Conservation (phyloP, 1,140 invertebrate genomes). For the Anoplophora glabripennis region DNA sequence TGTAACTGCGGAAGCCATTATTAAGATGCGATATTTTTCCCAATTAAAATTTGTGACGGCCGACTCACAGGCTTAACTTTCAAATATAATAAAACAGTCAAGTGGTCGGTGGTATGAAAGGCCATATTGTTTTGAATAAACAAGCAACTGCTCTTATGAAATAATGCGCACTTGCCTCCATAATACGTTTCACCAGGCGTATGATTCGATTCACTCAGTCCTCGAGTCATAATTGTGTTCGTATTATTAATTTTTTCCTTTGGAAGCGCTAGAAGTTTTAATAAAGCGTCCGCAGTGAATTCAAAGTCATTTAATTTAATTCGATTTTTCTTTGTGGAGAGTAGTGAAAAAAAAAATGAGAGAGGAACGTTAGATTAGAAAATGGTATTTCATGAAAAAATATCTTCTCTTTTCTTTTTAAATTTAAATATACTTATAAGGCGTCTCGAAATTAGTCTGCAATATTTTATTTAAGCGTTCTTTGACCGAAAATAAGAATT, state of each 20-base stretch:
- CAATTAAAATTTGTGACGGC: slow-evolving; percentile 35
- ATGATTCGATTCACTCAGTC: slow-evolving; percentile 26
- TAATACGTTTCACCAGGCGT: slow-evolving; percentile 34
- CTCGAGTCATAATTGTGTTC: slow-evolving; percentile 17
- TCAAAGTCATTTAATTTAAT: too few relatives aligned
- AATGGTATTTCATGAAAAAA: too few relatives aligned
- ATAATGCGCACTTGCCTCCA: slow-evolving; percentile 36
- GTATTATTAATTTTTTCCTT: slow-evolving; percentile 12
- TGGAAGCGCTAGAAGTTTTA: slow-evolving; percentile 9
- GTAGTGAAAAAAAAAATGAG: too few relatives aligned
- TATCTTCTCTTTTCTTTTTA: too few relatives aligned
- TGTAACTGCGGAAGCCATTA: slow-evolving; percentile 5
- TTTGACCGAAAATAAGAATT: too few relatives aligned
- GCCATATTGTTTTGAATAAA: slow-evolving; percentile 35
- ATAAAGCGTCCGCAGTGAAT: not conserved
- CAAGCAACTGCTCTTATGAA: slow-evolving; percentile 36
- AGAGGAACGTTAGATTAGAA: too few relatives aligned
- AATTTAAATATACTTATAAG: too few relatives aligned
- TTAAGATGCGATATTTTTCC: slow-evolving; percentile 31
- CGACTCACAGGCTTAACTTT: slow-evolving; percentile 23
- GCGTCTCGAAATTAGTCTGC: too few relatives aligned
- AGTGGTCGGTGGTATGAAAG: slow-evolving; percentile 35
- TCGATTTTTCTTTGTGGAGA: too few relatives aligned
- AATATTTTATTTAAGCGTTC: too few relatives aligned
- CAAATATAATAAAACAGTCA: slow-evolving; percentile 34